Percentiles rank a stretch among this genome's conserved stretches.
Conservation (phyloP, 2,888 invertebrate species). For the Cactoblastis cactorum region DNA sequence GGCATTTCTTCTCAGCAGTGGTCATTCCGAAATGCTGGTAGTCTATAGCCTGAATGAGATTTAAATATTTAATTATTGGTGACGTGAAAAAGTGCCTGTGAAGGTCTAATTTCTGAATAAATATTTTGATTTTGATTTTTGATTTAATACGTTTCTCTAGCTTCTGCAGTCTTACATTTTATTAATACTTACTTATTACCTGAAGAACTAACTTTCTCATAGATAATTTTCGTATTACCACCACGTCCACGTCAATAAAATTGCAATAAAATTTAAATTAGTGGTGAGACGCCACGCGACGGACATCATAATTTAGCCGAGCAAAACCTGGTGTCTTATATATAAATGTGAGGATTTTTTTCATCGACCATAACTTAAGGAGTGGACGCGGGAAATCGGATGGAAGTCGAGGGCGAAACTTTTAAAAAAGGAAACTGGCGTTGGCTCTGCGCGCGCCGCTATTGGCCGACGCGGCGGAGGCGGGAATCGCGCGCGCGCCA, state of each 20-base stretch:
- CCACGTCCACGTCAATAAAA: slow-evolving; percentile 43
- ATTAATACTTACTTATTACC: neutral
- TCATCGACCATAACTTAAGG: slow-evolving; percentile 69
- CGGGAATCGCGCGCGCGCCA: slow-evolving; percentile 59
- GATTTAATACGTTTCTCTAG: too few relatives aligned
- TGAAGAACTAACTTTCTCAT: slow-evolving; percentile 1
- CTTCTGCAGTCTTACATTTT: neutral
- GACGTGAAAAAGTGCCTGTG: too few relatives aligned
- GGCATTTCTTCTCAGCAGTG: too few relatives aligned
- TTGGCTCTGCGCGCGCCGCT: slow-evolving; percentile 39
- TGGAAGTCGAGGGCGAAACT: slow-evolving; percentile 75
- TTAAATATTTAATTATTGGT: too few relatives aligned
- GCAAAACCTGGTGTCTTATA: slow-evolving; percentile 67
- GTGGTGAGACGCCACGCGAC: slow-evolving; percentile 23
- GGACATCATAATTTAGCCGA: slow-evolving; percentile 69
- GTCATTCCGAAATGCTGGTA: too few relatives aligned
- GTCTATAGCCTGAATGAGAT: too few relatives aligned
- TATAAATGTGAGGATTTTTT: slow-evolving; percentile 72
- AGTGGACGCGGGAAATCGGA: slow-evolving; percentile 75
- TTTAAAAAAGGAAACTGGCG: slow-evolving; percentile 79
- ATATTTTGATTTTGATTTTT: too few relatives aligned
- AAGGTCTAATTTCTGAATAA: too few relatives aligned
- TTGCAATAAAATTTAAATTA: slow-evolving; percentile 45
- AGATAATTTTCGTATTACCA: slow-evolving; percentile 27
- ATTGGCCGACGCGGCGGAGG: slow-evolving; percentile 67